Percentiles rank a stretch among this genome's conserved stretches.
Conservation (phyloP, 2,797 vertebrate species). For the Chelon labrosus region DNA sequence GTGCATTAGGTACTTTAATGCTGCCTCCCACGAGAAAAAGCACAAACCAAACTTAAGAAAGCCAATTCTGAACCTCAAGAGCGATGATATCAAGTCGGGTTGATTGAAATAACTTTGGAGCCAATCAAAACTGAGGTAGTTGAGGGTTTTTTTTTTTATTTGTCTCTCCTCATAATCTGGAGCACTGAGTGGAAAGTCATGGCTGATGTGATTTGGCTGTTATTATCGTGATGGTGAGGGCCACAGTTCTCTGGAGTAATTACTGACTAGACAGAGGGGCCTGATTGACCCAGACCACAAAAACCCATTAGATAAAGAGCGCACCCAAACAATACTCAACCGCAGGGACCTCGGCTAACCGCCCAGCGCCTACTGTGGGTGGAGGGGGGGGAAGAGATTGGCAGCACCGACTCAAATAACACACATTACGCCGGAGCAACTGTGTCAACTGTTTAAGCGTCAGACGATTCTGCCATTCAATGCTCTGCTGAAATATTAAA, state of each 20-base stretch:
- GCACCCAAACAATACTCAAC: constrained; percentile 77
- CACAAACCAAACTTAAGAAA: constrained; percentile 68
- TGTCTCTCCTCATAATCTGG: constrained; percentile 69
- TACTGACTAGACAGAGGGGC: constrained; percentile 70
- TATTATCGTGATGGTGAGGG: constrained; percentile 73
- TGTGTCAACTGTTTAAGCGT: constrained; percentile 32
- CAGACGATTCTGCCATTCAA: constrained; percentile 1
- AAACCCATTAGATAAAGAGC: constrained; percentile 78
- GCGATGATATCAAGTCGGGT: constrained; percentile 66
- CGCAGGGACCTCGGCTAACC: constrained; percentile 70
- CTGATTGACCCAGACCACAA: constrained; percentile 80
- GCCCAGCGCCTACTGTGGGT: constrained; percentile 57
- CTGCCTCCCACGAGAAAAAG: constrained; percentile 40
- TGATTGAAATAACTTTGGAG: constrained; percentile 73
- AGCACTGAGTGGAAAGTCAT: constrained; percentile 79
- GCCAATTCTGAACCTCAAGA: constrained; percentile 56
- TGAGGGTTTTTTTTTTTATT: constrained; percentile 43
- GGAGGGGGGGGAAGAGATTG: constrained; percentile 43
- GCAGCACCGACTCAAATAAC: constrained; percentile 45
- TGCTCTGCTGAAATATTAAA: background rate
- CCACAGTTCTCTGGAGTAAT: constrained; percentile 81
- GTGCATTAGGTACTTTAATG: constrained; percentile 56
- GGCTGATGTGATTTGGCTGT: constrained; percentile 80
- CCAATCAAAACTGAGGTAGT: constrained; percentile 55
- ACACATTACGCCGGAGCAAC: constrained; percentile 18